A percentile compares a stretch with the other conserved stretches of the same genome.
These are phyloP conservation scores for Cyclopterus lumpus DNA, from an alignment of 2,797 vertebrate genomes.

Conservation along the genomic window DNA sequence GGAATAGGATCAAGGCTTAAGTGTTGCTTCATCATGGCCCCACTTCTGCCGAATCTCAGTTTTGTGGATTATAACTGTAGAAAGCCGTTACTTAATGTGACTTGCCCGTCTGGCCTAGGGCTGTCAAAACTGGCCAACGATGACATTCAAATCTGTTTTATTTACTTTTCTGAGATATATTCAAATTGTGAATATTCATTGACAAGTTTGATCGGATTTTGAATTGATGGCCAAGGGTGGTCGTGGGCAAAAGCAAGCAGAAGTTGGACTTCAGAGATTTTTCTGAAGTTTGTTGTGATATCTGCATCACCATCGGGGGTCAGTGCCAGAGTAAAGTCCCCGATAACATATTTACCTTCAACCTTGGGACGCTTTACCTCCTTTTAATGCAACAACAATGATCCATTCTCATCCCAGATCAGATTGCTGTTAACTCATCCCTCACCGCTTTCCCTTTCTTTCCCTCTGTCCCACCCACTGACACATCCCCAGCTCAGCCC, in stretches of 20 bases:
- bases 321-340: constrained; percentile 26
- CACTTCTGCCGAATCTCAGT: constrained; percentile 29
- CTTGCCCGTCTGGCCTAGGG: not conserved
- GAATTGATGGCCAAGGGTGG: constrained; percentile 13
- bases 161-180: not conserved
- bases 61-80: constrained; percentile 36
- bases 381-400: constrained; percentile 30
- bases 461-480: constrained; percentile 48
- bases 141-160: not conserved
- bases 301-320: constrained; percentile 6
- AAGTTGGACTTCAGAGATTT: constrained; percentile 4
- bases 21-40: constrained; percentile 47
- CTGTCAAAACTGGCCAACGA: not conserved
- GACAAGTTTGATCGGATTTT: constrained; percentile 40
- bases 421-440: constrained; percentile 70
- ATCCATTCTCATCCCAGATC: constrained; percentile 49
- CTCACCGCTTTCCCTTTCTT: constrained; percentile 48
- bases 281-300: constrained; percentile 6
- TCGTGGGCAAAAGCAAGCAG: constrained; percentile 5
- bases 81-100: constrained; percentile 31
- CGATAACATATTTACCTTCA: constrained; percentile 47
- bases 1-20: constrained; percentile 60
- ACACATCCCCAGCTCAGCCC: constrained; percentile 50
- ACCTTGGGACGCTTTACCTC: constrained; percentile 27
- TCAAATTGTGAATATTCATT: not conserved